These are phyloP conservation scores for Antheraea mylitta DNA, from an alignment of 1,140 invertebrate species.

Conservation along the genomic window DNA sequence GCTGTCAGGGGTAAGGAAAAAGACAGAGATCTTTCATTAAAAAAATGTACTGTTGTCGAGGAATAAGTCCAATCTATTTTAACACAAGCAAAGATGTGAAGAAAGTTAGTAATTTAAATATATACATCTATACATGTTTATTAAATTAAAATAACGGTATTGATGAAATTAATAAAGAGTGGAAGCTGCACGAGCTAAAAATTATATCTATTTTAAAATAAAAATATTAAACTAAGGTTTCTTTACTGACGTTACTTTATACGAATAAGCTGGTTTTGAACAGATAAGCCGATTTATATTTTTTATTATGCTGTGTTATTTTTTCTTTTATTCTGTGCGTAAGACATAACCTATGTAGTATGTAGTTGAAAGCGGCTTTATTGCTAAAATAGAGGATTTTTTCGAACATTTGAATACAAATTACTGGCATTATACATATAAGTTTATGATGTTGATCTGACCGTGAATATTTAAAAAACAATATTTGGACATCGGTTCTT, in stretches of 20 bases:
- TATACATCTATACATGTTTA: no score
- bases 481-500: conserved; percentile 28
- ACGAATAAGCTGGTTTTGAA: conserved; percentile 71
- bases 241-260: conserved; percentile 50
- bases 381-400: conserved; percentile 47
- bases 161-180: neutral
- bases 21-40: no score
- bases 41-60: no score
- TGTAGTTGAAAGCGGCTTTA: conserved; percentile 37
- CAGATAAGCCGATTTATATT: conserved; percentile 75
- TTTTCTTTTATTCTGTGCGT: conserved; percentile 45
- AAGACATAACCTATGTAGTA: conserved; percentile 39
- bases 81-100: no score
- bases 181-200: neutral
- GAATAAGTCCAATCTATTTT: no score
- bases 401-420: conserved; percentile 35
- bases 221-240: conserved; percentile 7
- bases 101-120: no score
- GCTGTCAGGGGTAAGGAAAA: no score
- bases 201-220: neutral
- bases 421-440: conserved; percentile 22
- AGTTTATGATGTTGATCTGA: conserved; percentile 16
- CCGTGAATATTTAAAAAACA: conserved; percentile 32
- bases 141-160: no score
- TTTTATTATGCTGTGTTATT: conserved; percentile 59